phyloP scores from a whole-genome alignment of 2,113 vertebrate genomes.

The Campylomormyrus tamandua region DNA sequence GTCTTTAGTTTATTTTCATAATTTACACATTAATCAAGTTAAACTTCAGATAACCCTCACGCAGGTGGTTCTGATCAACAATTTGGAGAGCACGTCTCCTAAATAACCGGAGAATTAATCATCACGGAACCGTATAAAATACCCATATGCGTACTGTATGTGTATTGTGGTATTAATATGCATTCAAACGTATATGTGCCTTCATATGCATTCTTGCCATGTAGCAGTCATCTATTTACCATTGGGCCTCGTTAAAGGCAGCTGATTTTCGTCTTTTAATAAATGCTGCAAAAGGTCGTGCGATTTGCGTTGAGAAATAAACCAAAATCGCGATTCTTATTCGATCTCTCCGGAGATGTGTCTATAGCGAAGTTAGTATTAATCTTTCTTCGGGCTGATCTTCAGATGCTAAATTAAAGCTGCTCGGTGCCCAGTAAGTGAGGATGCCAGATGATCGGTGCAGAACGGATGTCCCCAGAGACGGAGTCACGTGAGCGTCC shows the following conservation, averaged over 20 bases:
- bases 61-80: not conserved
- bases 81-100: conserved; percentile 5
- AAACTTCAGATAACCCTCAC: not conserved
- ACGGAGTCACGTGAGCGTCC: conserved; percentile 86
- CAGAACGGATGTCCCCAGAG: conserved; percentile 90
- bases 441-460: conserved; percentile 97
- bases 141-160: not conserved
- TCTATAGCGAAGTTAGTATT: conserved; percentile 56
- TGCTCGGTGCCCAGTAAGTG: conserved; percentile 97
- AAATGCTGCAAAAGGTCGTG: not conserved
- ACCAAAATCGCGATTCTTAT: conserved; percentile 17
- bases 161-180: not conserved
- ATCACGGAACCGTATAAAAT: not conserved
- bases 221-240: not conserved
- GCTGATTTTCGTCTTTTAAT: not conserved
- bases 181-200: not conserved
- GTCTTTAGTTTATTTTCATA: conserved; percentile 6
- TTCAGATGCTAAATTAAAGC: conserved; percentile 93
- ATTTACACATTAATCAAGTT: conserved; percentile 5
- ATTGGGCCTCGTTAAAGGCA: not conserved
- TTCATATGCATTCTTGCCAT: not conserved
- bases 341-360: conserved; percentile 10
- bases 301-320: not conserved
- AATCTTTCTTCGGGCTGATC: conserved; percentile 74
- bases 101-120: conserved; percentile 4